Percentiles rank a stretch among this genome's conserved stretches.
phyloP scores from a whole-genome alignment of 1,140 invertebrate genomes.

The Atopsyche davidsoni region DNA sequence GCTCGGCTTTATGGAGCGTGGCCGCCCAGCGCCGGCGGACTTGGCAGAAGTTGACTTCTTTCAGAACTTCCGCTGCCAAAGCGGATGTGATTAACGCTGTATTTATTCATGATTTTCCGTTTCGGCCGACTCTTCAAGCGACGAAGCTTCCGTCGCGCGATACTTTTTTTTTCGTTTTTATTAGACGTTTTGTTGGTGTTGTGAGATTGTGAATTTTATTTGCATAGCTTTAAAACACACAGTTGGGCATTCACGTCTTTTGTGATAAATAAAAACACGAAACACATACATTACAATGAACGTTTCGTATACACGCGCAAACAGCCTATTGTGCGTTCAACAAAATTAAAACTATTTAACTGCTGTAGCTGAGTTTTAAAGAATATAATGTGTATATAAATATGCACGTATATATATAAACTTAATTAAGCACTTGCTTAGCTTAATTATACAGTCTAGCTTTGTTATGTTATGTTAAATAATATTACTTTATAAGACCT shows the following conservation, averaged over 20 bases:
- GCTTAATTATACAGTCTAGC: too few relatives aligned
- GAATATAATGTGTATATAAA: too few relatives aligned
- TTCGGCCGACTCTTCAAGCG: slow-evolving; percentile 1
- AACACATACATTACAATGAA: too few relatives aligned
- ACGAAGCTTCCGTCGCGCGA: not conserved
- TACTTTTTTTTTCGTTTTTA: not conserved
- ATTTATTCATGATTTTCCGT: slow-evolving; percentile 29
- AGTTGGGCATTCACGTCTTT: not conserved
- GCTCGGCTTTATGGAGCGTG: slow-evolving; percentile 25
- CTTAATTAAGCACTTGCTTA: too few relatives aligned
- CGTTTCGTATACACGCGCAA: too few relatives aligned
- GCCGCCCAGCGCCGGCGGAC: slow-evolving; percentile 15
- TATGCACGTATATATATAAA: too few relatives aligned
- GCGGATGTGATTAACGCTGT: slow-evolving; percentile 29
- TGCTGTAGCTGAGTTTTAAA: too few relatives aligned
- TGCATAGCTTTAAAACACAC: not conserved
- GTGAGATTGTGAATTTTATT: slow-evolving; percentile 14
- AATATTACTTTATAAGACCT: too few relatives aligned
- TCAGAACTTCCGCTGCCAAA: slow-evolving; percentile 7
- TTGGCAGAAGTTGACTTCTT: slow-evolving; percentile 7
- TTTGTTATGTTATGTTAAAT: too few relatives aligned
- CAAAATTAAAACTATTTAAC: too few relatives aligned
- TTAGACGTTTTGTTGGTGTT: not conserved
- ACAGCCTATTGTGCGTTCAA: too few relatives aligned
- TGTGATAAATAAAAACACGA: too few relatives aligned